These are phyloP conservation scores for Coendou prehensilis DNA, from an alignment of 2,797 vertebrate genomes.

Conservation along the genomic window DNA sequence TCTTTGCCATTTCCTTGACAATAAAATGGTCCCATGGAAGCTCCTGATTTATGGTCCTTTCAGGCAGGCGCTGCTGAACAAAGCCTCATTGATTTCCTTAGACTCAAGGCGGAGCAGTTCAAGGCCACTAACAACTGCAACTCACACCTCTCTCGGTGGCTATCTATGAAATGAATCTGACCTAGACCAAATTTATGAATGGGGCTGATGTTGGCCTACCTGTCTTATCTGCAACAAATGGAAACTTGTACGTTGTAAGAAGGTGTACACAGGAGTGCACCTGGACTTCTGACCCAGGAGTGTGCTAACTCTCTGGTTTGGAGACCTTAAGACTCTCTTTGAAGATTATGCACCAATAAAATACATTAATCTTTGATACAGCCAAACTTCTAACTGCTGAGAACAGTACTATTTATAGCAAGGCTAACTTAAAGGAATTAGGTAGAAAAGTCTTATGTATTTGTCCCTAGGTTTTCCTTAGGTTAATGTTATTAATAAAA, in stretches of 20 bases:
- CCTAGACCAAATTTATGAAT: constrained; percentile 82
- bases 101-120: constrained; percentile 77
- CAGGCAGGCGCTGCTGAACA: constrained; percentile 78
- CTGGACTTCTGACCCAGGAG: constrained; percentile 78
- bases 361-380: constrained; percentile 78
- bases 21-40: constrained; percentile 74
- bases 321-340: constrained; percentile 81
- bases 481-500: constrained; percentile 13
- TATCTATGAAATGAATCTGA: constrained; percentile 78
- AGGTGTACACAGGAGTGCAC: constrained; percentile 22
- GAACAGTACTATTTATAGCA: constrained; percentile 58
- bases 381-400: constrained; percentile 71
- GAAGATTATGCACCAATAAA: constrained; percentile 85
- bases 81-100: constrained; percentile 82
- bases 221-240: constrained; percentile 78
- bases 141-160: constrained; percentile 70
- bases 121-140: constrained; percentile 80
- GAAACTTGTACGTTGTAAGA: constrained; percentile 70
- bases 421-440: constrained; percentile 61
- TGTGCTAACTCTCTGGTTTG: constrained; percentile 8
- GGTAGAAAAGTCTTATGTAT: constrained; percentile 6
- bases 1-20: constrained; percentile 81
- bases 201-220: constrained; percentile 63
- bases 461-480: constrained; percentile 29
- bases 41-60: constrained; percentile 82